Conservation (phyloP, 2,888 invertebrate genomes). For the Apamea monoglypha region DNA sequence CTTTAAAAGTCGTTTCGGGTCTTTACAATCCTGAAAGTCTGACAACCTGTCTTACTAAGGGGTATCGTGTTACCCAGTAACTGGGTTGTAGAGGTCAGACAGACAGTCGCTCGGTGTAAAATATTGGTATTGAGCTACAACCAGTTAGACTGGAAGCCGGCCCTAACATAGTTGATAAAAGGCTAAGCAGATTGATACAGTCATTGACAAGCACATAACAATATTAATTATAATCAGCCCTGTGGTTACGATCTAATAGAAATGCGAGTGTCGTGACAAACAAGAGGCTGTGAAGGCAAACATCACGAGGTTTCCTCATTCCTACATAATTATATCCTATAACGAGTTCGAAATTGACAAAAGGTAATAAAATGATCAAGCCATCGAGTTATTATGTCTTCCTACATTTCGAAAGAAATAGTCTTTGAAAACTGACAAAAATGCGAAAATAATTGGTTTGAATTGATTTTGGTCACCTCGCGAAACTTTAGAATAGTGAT, state of each 20-base stretch:
- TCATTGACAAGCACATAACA: neutral
- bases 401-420: neutral
- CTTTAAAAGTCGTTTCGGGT: too few relatives aligned
- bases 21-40: too few relatives aligned
- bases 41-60: too few relatives aligned
- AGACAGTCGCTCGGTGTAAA: too few relatives aligned
- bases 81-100: too few relatives aligned
- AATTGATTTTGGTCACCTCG: neutral
- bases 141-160: too few relatives aligned
- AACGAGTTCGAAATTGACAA: slow-evolving; percentile 31
- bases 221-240: slow-evolving; percentile 33
- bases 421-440: neutral
- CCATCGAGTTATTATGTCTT: neutral
- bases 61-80: too few relatives aligned
- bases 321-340: slow-evolving; percentile 47
- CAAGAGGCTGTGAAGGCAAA: slow-evolving; percentile 53
- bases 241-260: slow-evolving; percentile 44
- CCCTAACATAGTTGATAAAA: neutral
- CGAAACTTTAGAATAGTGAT: neutral
- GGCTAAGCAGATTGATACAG: neutral
- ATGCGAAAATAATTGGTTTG: neutral
- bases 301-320: slow-evolving; percentile 57
- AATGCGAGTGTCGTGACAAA: slow-evolving; percentile 60
- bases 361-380: slow-evolving; percentile 3
- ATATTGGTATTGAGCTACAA: too few relatives aligned